Evolutionary conservation across 2,797 vertebrate species (phyloP), one percentile per base, ranked within the genome.

Genomic region (Champsocephalus esox): DNA sequence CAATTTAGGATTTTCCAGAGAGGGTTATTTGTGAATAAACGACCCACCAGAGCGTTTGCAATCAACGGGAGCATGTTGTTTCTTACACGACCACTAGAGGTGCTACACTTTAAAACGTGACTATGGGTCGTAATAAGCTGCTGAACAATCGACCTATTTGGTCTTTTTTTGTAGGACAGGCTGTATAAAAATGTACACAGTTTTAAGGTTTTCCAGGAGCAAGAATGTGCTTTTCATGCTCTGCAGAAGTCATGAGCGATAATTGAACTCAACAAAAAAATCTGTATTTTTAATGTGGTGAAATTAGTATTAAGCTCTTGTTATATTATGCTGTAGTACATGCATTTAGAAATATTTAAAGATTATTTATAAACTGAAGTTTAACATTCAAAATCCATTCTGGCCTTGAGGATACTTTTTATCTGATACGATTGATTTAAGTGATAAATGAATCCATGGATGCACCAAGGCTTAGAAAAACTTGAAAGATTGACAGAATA

Each of bases 321-420:
- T 17, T 24, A n/a, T 62, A 28, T 49, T n/a, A n/a, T 65, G 68
- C 8, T 62, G 12, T 28, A 67, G 50, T 59, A 59, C 34, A 24
- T 12, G 73, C 46, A 67, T 78, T 79, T 67, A 61, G 21, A 79
- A 80, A 70, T 58, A 83, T 45, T 82, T 19, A 88, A 85, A 62
- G 44, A 81, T 64, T 64, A 79, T 72, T 43, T 50, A 50, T 65
- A 80, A 66, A 73, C 75, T 88, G 62, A 83, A 64, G 49, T 70
- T 45, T 71, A 76, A 82, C 72, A 91, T 86, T 70, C 49, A 66
- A 59, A 34, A 75, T 81, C 77, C 54, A 71, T 69, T 43, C 48
- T 70, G 70, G 80, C 90, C 87, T 91, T 89, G 83, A 89, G 80
- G 83, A 81, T 78, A 73, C 66, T 73, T 86, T 92, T 87, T 89